Evolutionary conservation across 1,140 invertebrate genomes (phyloP), one percentile per base, ranked within the genome.

Genomic region (Lordiphosa collinella): DNA sequence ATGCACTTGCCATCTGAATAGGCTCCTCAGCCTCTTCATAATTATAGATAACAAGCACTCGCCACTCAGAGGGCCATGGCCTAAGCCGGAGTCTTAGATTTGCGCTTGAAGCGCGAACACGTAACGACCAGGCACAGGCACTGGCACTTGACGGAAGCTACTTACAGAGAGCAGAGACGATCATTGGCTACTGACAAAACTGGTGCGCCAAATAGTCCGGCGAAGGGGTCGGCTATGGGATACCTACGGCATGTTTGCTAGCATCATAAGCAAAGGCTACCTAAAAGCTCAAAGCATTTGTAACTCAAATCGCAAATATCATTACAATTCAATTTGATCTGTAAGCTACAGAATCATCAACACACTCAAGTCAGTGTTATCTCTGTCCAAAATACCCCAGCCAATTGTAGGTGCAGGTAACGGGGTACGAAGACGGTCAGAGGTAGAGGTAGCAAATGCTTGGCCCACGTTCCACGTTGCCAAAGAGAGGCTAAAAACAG

Each of bases 1-100:
- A 53, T 16, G 10, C 12, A 54, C 25, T 18, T 31, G 11, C 34
- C 44, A 32, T 38, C 29, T 41, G 37, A 25, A 44, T 44, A 25
- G 41, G 29, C 22, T 29, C 31, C 14, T 36, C 40, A 34, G 47
- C 37, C 13, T 34, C 14, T 49, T 31, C 61, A 54, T 65, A 65
- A 65, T 69, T 60, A 69, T 50, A 69, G 46, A 46, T 60, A 65
- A 51, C 14, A 40, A 49, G 43, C 22, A 38, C 41, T 35, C 11
- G 16, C 11, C 22, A 38, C 41, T 35, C 11, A 11, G 14, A 40
- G 25, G 18, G 14, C 9, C 25, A 36, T n/a, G 47, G 38, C 11
- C 22, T 36, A 40, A 22, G 36, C 49, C 37, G n/a, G 9, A 31
- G 22, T 43, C 29, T 53, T 41, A 10, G 12, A 34, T 22, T 61